Base-by-base conservation (phyloP, 37 sponge, comb jelly and placozoan species). In the Hexactinellida sp. region DNA sequence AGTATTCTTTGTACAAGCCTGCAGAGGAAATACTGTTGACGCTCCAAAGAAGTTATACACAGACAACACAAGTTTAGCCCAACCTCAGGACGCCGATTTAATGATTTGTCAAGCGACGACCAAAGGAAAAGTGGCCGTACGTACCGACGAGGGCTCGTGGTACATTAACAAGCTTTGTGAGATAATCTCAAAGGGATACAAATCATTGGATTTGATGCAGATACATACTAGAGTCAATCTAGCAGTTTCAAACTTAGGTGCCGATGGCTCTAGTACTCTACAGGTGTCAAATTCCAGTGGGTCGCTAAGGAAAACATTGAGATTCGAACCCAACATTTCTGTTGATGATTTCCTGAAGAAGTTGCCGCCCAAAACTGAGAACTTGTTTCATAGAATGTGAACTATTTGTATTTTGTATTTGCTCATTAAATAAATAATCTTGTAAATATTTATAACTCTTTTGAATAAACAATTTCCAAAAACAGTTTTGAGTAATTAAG, bases 21-120 rank as follows among this genome's bases (percentile, higher is more conserved):
- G 76, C 76, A 63, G 76, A 63, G 76, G 76, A 63, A 63, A 63
- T 63, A 63, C 34, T 7, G 76, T 63, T 3, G 76, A 63, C 13
- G 34, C 34, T 32, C 76, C 76, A 25, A 63, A 25, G 28, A 23
- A 63, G 21, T 7, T 21, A 10, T n/a, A n/a, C 76, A 3, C 3
- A 25, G 30, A 25, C 5, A n/a, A 7, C 5, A n/a, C 21, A 10
- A 23, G 13, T 63, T 5, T 23, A 1, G 76, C 76, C 5, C 76
- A 63, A n/a, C 76, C 76, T 5, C 76, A 63, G 30, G 76, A 63
- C 76, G 76, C 76, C 3, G 76, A 63, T 28, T 23, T 63, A 23
- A 63, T 63, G 28, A n/a, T 63, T 7, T 63, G 76, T n/a, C 76
- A 63, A n/a, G 76, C 76, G 25, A 63, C 76, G 13, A 63, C 76